These are phyloP conservation scores for Halictus ligatus DNA, from an alignment of 2,888 invertebrate species.

Conservation along the genomic window DNA sequence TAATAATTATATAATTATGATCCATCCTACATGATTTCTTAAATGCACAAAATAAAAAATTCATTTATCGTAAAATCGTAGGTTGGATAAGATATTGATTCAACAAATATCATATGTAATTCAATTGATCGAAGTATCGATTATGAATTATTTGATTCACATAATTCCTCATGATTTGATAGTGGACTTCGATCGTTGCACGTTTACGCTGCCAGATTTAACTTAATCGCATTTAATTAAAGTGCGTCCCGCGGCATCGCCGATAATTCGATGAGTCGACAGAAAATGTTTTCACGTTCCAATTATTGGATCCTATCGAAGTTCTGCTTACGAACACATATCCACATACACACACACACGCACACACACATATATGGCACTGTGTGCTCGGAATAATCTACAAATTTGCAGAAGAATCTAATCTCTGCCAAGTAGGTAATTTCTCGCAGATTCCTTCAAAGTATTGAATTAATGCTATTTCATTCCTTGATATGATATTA, in stretches of 20 bases:
- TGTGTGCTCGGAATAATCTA: conserved; percentile 30
- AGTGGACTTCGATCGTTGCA: background rate
- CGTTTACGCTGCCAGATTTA: conserved; percentile 42
- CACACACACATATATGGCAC: background rate
- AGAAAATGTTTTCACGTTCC: conserved; percentile 61
- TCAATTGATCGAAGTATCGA: background rate
- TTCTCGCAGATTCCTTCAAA: conserved; percentile 18
- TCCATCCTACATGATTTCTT: background rate
- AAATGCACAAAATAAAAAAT: background rate
- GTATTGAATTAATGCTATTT: conserved; percentile 21
- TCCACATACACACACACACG: background rate
- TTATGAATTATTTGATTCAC: conserved; percentile 7
- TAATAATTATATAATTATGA: background rate
- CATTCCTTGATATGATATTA: conserved; percentile 1
- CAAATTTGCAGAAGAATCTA: conserved; percentile 39
- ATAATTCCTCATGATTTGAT: conserved; percentile 21
- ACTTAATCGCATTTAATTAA: conserved; percentile 56
- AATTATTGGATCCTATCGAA: conserved; percentile 59
- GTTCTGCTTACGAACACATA: conserved; percentile 40
- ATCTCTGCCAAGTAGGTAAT: conserved; percentile 32
- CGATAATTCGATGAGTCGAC: conserved; percentile 55
- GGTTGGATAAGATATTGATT: background rate
- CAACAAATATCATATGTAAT: too few species aligned
- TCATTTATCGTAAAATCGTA: background rate
- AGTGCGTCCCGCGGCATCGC: conserved; percentile 26